phyloP scores from a whole-genome alignment of 2,113 vertebrate genomes.

The Vulpes vulpes region DNA sequence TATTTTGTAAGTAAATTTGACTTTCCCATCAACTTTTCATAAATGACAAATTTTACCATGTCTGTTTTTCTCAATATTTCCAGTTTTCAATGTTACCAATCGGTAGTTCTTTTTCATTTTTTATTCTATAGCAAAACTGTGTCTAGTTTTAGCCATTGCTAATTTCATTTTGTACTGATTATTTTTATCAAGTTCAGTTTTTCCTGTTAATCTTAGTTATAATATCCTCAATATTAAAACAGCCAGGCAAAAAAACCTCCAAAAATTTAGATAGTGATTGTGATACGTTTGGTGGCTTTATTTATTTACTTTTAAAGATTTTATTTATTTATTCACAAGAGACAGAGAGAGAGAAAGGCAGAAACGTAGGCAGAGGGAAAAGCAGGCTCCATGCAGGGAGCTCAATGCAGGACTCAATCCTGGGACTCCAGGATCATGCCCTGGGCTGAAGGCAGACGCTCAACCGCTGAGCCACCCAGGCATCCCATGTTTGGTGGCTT shows the following conservation, averaged over 20 bases:
- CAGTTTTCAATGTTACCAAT: neutral
- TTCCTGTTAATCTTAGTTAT: neutral
- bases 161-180: constrained; percentile 15
- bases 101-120: neutral
- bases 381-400: too few relatives aligned
- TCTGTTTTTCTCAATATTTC: neutral
- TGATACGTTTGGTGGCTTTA: neutral
- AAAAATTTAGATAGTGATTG: neutral
- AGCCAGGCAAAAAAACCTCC: neutral
- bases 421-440: too few relatives aligned
- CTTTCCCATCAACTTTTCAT: neutral
- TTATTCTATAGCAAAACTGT: neutral
- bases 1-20: neutral
- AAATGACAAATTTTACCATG: neutral
- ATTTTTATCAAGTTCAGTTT: neutral
- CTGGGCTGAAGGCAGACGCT: too few relatives aligned
- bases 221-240: neutral
- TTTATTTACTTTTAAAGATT: too few relatives aligned
- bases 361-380: too few relatives aligned
- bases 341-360: too few relatives aligned
- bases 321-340: too few relatives aligned
- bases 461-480: too few relatives aligned
- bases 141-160: neutral
- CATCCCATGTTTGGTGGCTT: neutral
- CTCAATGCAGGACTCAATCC: too few relatives aligned